Evolutionary conservation across 1,140 invertebrate genomes (phyloP).

Genomic region (Drosophila melanogaster): DNA sequence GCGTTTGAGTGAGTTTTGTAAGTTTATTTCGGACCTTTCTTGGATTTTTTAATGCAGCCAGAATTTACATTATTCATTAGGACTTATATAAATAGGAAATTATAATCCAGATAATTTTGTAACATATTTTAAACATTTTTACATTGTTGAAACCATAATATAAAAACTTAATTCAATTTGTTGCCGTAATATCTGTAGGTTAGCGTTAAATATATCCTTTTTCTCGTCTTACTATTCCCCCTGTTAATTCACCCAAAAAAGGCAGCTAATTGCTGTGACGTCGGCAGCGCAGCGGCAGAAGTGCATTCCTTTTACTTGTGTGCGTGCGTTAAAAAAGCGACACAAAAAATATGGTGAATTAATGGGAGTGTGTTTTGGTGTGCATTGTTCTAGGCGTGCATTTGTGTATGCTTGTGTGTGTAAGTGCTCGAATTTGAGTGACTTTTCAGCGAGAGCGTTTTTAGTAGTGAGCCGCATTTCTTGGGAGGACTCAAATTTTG

Average conservation of each 20-base stretch:
- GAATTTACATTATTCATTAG: too few relatives aligned
- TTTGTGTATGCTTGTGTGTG: conserved; percentile 5
- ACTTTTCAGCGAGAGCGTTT: conserved; percentile 28
- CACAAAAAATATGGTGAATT: conserved; percentile 77
- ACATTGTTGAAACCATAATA: too few relatives aligned
- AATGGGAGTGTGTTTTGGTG: conserved; percentile 28
- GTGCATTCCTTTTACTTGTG: conserved; percentile 56
- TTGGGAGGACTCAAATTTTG: conserved; percentile 61
- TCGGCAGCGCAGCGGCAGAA: conserved; percentile 66
- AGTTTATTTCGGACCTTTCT: neutral
- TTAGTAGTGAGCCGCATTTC: conserved; percentile 59
- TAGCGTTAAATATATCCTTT: neutral
- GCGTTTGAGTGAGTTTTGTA: conserved; percentile 23
- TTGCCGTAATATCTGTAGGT: too few relatives aligned
- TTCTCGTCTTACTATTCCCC: conserved; percentile 6
- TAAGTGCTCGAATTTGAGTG: conserved; percentile 15
- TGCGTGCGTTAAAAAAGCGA: conserved; percentile 60
- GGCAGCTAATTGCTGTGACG: conserved; percentile 71
- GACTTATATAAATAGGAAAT: too few relatives aligned
- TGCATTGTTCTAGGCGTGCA: conserved; percentile 37
- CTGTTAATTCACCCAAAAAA: conserved; percentile 26
- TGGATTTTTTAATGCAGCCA: too few relatives aligned
- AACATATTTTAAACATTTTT: too few relatives aligned
- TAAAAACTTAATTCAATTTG: too few relatives aligned
- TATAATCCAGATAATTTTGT: too few relatives aligned